A percentile compares a stretch with the other conserved stretches of the same genome.
These are phyloP conservation scores for Hemiprocne comata DNA, from an alignment of 2,113 vertebrate species.

Conservation along the genomic window DNA sequence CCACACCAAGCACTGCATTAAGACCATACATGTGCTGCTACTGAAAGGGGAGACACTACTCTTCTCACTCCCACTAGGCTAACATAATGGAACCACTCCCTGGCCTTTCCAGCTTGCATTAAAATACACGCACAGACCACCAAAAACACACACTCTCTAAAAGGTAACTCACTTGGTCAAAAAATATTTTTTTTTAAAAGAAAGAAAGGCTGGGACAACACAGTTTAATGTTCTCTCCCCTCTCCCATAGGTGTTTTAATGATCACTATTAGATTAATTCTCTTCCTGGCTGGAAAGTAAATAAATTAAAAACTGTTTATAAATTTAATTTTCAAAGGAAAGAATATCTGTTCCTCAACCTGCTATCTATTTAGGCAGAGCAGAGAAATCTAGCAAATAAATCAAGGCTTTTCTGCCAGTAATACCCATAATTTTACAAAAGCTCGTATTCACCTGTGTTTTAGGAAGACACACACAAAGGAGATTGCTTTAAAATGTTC, in stretches of 20 bases:
- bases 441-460: neutral
- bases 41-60: accelerated
- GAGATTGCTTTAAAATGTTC: conserved; percentile 27
- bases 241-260: neutral
- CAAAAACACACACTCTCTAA: neutral
- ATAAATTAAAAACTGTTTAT: neutral
- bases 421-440: conserved; percentile 26
- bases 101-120: neutral
- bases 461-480: neutral
- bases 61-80: neutral
- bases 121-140: neutral
- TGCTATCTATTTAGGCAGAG: neutral
- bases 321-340: conserved; percentile 20
- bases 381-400: conserved; percentile 13
- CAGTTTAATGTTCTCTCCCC: neutral
- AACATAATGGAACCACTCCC: neutral
- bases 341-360: neutral
- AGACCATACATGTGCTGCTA: accelerated
- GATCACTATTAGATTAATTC: neutral
- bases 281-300: neutral
- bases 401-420: neutral
- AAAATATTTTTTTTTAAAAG: neutral
- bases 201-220: neutral
- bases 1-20: neutral
- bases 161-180: neutral